These are phyloP conservation scores for Clostera curtula DNA, from an alignment of 2,888 invertebrate genomes.

Conservation along the genomic window DNA sequence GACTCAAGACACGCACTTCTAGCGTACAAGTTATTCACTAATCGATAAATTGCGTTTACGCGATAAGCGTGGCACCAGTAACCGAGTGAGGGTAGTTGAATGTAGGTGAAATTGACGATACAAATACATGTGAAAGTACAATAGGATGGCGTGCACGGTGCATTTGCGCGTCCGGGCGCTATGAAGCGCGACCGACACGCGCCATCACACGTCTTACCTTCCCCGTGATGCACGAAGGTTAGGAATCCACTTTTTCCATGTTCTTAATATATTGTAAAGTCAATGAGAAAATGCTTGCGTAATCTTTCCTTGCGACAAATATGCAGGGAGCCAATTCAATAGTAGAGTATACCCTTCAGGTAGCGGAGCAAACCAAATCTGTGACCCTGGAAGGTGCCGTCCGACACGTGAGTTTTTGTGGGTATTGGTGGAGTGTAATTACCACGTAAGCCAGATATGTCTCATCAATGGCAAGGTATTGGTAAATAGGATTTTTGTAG, in stretches of 20 bases:
- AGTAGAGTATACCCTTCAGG: no score
- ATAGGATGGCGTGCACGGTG: conserved; percentile 19
- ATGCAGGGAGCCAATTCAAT: no score
- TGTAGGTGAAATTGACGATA: conserved; percentile 52
- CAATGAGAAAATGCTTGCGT: no score
- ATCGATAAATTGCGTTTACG: not conserved
- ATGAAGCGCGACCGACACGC: conserved; percentile 48
- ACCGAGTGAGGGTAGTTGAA: conserved; percentile 29
- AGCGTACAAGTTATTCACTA: not conserved
- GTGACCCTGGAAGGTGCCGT: no score
- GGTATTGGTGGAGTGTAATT: no score
- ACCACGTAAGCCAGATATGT: no score
- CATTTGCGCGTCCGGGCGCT: conserved; percentile 33
- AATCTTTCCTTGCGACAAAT: no score
- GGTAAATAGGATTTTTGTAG: no score
- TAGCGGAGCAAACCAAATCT: no score
- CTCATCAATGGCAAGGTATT: no score
- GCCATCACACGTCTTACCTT: conserved; percentile 31
- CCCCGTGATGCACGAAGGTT: conserved; percentile 4
- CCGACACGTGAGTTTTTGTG: no score
- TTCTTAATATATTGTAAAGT: no score
- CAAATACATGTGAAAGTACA: conserved; percentile 57
- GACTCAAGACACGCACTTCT: not conserved
- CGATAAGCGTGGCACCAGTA: conserved; percentile 12
- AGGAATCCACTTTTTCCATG: not conserved